These are phyloP conservation scores for Scaptomyza pallida DNA, from an alignment of 1,140 invertebrate genomes.

Conservation along the genomic window DNA sequence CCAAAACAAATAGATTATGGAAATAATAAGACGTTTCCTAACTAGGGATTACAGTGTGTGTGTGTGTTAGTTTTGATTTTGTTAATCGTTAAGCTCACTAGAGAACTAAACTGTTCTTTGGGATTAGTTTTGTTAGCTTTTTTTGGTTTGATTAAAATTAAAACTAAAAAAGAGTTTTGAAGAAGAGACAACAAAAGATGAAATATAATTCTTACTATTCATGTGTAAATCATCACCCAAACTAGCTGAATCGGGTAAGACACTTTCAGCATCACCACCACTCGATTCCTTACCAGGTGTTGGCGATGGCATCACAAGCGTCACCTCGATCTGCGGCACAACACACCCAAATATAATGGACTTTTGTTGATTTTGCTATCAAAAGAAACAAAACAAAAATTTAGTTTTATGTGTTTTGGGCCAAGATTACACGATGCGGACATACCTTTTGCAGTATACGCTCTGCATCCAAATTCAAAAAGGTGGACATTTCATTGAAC, in stretches of 20 bases:
- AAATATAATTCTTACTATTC: slow-evolving; percentile 83
- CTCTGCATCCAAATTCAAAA: slow-evolving; percentile 91
- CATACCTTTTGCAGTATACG: slow-evolving; percentile 86
- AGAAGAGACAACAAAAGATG: slow-evolving; percentile 79
- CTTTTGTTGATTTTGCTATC: slow-evolving; percentile 84
- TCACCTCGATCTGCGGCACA: slow-evolving; percentile 93
- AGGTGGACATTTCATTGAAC: slow-evolving; percentile 91
- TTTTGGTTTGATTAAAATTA: slow-evolving; percentile 44
- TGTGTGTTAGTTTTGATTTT: slow-evolving; percentile 37
- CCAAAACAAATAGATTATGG: background rate
- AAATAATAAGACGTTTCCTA: slow-evolving; percentile 21
- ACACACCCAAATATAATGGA: slow-evolving; percentile 90
- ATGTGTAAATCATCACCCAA: slow-evolving; percentile 89
- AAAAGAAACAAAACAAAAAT: background rate
- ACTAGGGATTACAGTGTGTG: slow-evolving; percentile 29
- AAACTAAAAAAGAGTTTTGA: slow-evolving; percentile 73
- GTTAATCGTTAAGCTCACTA: slow-evolving; percentile 24
- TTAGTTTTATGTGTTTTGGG: background rate
- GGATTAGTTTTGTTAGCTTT: slow-evolving; percentile 38
- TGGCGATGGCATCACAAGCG: slow-evolving; percentile 92
- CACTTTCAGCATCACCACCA: slow-evolving; percentile 91
- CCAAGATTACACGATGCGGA: background rate
- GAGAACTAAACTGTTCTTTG: slow-evolving; percentile 20
- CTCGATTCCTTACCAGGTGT: slow-evolving; percentile 92
- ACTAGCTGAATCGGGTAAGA: slow-evolving; percentile 92